Percentiles rank a stretch among this genome's conserved stretches.
phyloP scores from a whole-genome alignment of 2,113 vertebrate species.

The Catharus bicknelli region DNA sequence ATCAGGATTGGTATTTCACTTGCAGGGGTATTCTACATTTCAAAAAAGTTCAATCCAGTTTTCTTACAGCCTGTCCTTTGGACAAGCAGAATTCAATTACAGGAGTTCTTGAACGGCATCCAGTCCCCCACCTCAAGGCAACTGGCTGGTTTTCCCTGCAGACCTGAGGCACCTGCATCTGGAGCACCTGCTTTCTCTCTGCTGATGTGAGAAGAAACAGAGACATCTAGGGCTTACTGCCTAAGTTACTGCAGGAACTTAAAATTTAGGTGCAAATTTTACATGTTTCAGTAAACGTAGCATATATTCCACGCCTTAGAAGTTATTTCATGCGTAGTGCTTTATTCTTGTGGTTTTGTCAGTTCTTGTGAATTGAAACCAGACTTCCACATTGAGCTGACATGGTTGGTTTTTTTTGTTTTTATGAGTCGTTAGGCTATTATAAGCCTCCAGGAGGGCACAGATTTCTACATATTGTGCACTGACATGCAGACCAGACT shows the following conservation, averaged over 20 bases:
- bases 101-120: not conserved
- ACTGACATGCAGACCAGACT: not conserved
- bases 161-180: not conserved
- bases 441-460: constrained; percentile 11
- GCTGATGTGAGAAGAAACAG: not conserved
- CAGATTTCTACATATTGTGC: not conserved
- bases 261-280: constrained; percentile 5
- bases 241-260: not conserved
- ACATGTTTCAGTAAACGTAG: not conserved
- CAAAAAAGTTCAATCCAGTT: not conserved
- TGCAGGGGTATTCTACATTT: not conserved
- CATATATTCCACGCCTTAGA: not conserved
- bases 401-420: not conserved
- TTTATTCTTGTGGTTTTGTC: constrained; percentile 33
- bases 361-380: constrained; percentile 43
- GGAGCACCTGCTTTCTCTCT: not conserved
- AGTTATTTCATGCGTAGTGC: not conserved
- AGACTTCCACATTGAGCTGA: not conserved
- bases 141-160: not conserved
- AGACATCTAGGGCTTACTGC: not conserved
- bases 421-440: constrained; percentile 15
- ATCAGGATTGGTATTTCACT: not conserved
- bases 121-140: not conserved
- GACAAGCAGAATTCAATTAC: constrained; percentile 20
- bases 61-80: not conserved